Conservation (phyloP, 2,113 vertebrate species). For the Rhombomys opimus region DNA sequence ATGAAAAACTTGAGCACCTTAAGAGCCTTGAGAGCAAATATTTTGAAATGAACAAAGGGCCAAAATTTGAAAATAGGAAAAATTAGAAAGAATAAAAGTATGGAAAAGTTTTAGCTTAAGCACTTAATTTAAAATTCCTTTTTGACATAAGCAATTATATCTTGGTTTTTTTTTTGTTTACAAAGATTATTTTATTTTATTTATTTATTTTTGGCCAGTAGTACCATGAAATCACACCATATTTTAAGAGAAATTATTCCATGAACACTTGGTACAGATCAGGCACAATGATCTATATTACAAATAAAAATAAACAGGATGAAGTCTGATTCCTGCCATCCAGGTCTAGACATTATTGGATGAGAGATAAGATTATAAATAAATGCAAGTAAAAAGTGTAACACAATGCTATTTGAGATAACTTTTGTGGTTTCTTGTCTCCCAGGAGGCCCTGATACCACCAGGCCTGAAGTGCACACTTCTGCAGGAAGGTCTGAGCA, state of each 20-base stretch:
- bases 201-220: not conserved
- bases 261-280: not conserved
- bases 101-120: not conserved
- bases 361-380: not conserved
- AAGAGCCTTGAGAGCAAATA: slow-evolving; percentile 38
- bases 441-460: too few species aligned
- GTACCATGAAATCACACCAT: not conserved
- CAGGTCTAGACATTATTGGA: not conserved
- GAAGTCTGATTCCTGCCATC: not conserved
- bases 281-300: not conserved
- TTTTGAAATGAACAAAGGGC: not conserved
- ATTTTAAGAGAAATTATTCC: not conserved
- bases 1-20: not conserved
- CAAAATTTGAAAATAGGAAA: not conserved
- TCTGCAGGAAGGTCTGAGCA: too few species aligned
- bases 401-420: not conserved
- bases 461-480: too few species aligned
- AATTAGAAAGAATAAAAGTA: not conserved
- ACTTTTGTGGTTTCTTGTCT: not conserved
- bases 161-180: not conserved
- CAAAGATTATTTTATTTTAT: slow-evolving; percentile 2
- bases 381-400: not conserved
- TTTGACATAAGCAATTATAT: not conserved
- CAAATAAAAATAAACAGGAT: not conserved
- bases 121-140: not conserved